Conservation (phyloP, 2,113 vertebrate species). For the Pyxicephalus adspersus region DNA sequence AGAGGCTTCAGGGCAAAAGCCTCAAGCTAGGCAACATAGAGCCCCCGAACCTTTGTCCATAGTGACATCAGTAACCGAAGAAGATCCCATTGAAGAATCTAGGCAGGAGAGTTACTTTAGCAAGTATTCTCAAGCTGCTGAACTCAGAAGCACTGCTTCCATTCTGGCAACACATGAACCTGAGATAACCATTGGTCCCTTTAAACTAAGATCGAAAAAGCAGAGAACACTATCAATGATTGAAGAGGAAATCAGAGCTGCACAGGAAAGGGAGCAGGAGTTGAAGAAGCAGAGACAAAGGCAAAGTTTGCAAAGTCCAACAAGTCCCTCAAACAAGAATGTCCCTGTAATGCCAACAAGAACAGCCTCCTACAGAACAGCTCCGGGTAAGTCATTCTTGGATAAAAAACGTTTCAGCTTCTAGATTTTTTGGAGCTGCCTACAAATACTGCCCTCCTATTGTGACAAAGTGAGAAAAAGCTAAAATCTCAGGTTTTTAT, state of each 20-base stretch:
- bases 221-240: slow-evolving; percentile 97
- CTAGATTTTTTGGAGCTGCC: no score
- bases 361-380: slow-evolving; percentile 80
- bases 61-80: slow-evolving; percentile 69
- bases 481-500: no score
- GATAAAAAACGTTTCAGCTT: background rate
- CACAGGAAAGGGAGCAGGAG: slow-evolving; percentile 96
- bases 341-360: slow-evolving; percentile 77
- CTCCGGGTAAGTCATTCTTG: slow-evolving; percentile 78
- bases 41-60: slow-evolving; percentile 57
- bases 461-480: no score
- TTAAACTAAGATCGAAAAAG: slow-evolving; percentile 92
- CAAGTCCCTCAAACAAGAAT: slow-evolving; percentile 75
- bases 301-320: slow-evolving; percentile 65
- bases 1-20: slow-evolving; percentile 70
- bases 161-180: slow-evolving; percentile 79
- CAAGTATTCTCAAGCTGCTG: slow-evolving; percentile 93
- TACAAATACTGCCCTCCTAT: no score
- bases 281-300: slow-evolving; percentile 87
- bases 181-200: slow-evolving; percentile 86
- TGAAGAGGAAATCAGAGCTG: slow-evolving; percentile 96
- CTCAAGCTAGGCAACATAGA: slow-evolving; percentile 70
- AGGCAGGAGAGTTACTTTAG: slow-evolving; percentile 92
- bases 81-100: slow-evolving; percentile 76
- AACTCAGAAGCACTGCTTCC: slow-evolving; percentile 90